A percentile compares a stretch with the other conserved stretches of the same genome.
Evolutionary conservation across 1,140 invertebrate genomes (phyloP).

Genomic region (Pseudomyrmex gracilis): DNA sequence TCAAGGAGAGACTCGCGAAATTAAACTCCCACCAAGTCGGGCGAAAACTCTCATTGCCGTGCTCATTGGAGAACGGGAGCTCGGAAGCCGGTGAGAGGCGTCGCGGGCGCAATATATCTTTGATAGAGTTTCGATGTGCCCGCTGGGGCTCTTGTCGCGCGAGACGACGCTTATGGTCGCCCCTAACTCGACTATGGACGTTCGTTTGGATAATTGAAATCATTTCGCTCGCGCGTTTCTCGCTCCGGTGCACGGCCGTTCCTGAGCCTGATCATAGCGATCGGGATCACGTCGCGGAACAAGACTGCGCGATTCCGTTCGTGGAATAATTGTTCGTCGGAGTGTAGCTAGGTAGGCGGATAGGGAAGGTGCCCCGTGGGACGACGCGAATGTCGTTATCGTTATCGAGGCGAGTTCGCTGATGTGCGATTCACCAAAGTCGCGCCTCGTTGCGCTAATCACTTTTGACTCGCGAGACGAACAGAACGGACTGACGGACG

Average conservation of each 20-base stretch:
- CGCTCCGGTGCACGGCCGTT: constrained; percentile 75
- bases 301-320: constrained; percentile 75
- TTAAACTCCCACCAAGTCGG: constrained; percentile 79
- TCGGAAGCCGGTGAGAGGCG: constrained; percentile 43
- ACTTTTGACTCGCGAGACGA: constrained; percentile 65
- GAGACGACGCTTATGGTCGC: constrained; percentile 38
- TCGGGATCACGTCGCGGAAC: constrained; percentile 73
- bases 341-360: constrained; percentile 13
- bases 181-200: constrained; percentile 69
- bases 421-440: constrained; percentile 7
- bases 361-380: constrained; percentile 39
- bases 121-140: constrained; percentile 73
- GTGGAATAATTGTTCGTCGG: constrained; percentile 73
- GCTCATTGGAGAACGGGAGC: constrained; percentile 70
- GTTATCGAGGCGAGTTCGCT: constrained; percentile 71
- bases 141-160: background rate
- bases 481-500: background rate
- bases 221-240: constrained; percentile 81
- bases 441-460: constrained; percentile 63
- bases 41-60: constrained; percentile 77
- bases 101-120: constrained; percentile 64
- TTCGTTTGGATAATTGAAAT: constrained; percentile 83
- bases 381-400: constrained; percentile 80
- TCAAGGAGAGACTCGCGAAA: constrained; percentile 57
- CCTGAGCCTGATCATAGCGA: constrained; percentile 75